Evolutionary conservation across 1,140 invertebrate genomes (phyloP), one percentile per base, ranked within the genome.

Genomic region (Scylla paramamosain): DNA sequence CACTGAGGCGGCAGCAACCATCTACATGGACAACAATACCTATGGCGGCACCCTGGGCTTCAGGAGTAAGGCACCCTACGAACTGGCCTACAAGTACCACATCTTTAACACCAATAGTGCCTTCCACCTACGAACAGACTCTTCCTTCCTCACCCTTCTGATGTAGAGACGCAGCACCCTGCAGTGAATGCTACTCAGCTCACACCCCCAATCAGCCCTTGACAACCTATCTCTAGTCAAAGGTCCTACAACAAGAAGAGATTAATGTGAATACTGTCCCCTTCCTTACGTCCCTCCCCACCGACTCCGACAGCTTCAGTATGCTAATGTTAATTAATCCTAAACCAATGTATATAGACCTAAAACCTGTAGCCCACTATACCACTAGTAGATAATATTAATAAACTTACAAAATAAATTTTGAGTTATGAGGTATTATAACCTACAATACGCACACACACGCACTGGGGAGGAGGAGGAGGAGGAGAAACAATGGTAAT

Each of bases 1-100:
- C 20, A 83, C 82, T 29, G 25, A 20, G 67, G 82, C 91, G 2
- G 39, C 92, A 25, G 82, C 59, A 16, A 31, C 39, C 20, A 4
- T 95, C 28, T 52, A 87, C 31, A 4, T 95, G 16, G 82, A 94
- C 67, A 93, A 87, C 28, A 46, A 59, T 16, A 86, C 82, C 4
- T 94, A 94, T 48, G 93, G 82, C 12, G 95, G 88, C 25, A 39
- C 87, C 93, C 67, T 91, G 29, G 67, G 86, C 45, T 46, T 96
- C 82, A 94, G 90, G n/a, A 96, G 90, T 29, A 96, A 92, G 45
- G 95, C 95, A 31, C 95, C 95, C 8, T 96, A 96, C 28, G 95
- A 94, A 46, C 46, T 96, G 31, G 89, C 93, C 7, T 95, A 87
- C 29, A 48, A 83, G 10, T 94, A 90, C 87, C 32, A 83, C 59